These are phyloP conservation scores for Leptodactylus fallax DNA, from an alignment of 2,797 vertebrate species.

Conservation along the genomic window DNA sequence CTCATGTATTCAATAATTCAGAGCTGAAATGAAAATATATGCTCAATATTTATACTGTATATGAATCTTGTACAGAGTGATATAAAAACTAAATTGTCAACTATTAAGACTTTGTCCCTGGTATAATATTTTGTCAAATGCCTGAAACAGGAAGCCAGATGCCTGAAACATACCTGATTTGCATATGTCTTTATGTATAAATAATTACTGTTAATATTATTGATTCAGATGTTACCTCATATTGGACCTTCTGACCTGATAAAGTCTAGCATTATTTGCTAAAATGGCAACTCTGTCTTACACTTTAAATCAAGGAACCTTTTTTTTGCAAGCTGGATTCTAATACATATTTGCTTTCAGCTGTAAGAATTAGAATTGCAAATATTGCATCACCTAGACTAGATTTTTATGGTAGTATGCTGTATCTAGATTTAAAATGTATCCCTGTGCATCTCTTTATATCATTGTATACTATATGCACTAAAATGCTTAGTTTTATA, in stretches of 20 bases:
- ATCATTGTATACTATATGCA: not conserved
- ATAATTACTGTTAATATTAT: not conserved
- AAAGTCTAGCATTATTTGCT: constrained; percentile 14
- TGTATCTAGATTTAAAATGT: not conserved
- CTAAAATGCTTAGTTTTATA: not conserved
- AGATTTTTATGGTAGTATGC: constrained; percentile 9
- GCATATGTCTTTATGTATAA: constrained; percentile 8
- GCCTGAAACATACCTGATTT: not conserved
- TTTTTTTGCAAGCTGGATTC: constrained; percentile 25
- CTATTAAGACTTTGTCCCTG: too few relatives aligned
- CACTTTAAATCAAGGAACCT: constrained; percentile 21
- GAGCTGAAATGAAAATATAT: too few relatives aligned
- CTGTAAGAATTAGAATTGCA: constrained; percentile 53
- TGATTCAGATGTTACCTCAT: not conserved
- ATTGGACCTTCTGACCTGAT: not conserved
- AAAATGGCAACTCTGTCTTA: constrained; percentile 14
- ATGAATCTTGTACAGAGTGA: too few relatives aligned
- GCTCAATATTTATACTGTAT: too few relatives aligned
- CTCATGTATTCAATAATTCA: too few relatives aligned
- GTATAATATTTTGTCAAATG: too few relatives aligned
- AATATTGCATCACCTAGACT: constrained; percentile 34
- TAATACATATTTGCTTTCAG: constrained; percentile 37
- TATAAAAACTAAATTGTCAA: too few relatives aligned
- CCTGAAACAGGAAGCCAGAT: too few relatives aligned
- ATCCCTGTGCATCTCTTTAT: not conserved